Base-by-base conservation (phyloP, 2,797 vertebrate species). In the Coccyzus lansbergi region DNA sequence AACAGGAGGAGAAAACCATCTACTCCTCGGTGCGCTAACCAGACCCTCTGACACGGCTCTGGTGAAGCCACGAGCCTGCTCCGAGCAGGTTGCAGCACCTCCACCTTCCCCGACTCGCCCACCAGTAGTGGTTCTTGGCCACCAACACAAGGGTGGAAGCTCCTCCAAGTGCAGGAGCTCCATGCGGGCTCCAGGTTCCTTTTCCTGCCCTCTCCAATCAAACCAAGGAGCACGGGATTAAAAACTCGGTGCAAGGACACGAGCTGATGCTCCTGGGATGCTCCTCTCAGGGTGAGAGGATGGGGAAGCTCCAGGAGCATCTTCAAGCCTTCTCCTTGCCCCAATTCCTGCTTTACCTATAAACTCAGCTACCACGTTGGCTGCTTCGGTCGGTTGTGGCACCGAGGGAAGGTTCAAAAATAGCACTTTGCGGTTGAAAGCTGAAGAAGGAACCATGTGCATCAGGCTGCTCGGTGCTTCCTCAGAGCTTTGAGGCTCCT, bases 21-120 rank as follows among this genome's bases (percentile, higher is more conserved):
- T 68, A 33, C 15, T 9, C 4, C 0, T 4, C 0, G 0, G 10
- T 44, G 7, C 36, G 11, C 1, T 3, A 34, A 12, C 15, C 2
- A 9, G n/a, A 9, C 3, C 12, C 22, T 12, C 0, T 7, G 2
- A 31, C 31, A 2, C 1, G 0, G 31, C 40, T 19, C 34, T 0
- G 0, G 4, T 3, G 25, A 1, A 4, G 8, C 42, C 42, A 0
- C 1, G 5, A 16, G 3, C 53, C 56, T 1, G 2, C 48, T n/a
- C 36, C 0, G 5, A 48, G 22, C 5, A 0, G 31, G 24, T 51
- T 69, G 34, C 70, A 36, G 22, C 36, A 4, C 14, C 16, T 17
- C 31, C 20, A 5, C 7, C 4, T 3, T 6, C 8, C 36, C 40
- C 33, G 0, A 17, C 13, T 6, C 3, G 1, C 9, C n/a, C 2